Evolutionary conservation across 2,888 invertebrate genomes (phyloP).

Genomic region (Crocallis elinguaria): DNA sequence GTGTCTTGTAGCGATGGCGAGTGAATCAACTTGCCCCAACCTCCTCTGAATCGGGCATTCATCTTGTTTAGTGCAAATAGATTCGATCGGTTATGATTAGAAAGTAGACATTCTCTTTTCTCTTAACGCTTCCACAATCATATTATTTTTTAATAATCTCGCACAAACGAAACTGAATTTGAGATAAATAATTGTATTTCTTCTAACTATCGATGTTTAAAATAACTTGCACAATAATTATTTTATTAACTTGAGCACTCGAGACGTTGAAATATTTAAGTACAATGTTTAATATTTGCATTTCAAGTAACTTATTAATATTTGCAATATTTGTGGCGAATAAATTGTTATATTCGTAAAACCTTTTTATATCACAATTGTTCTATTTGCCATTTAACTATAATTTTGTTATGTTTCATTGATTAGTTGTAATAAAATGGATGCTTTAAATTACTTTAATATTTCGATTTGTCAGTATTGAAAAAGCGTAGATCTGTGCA

Average conservation of each 20-base stretch:
- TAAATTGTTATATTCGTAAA: slow-evolving; percentile 37
- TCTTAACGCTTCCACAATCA: slow-evolving; percentile 26
- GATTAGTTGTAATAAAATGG: slow-evolving; percentile 66
- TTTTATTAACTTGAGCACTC: slow-evolving; percentile 30
- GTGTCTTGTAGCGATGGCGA: slow-evolving; percentile 11
- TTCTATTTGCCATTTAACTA: slow-evolving; percentile 61
- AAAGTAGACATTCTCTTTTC: slow-evolving; percentile 14
- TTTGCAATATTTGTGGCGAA: slow-evolving; percentile 26
- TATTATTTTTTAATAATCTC: slow-evolving; percentile 17
- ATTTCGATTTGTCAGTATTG: slow-evolving; percentile 75
- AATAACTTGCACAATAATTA: slow-evolving; percentile 33
- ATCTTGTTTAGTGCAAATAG: slow-evolving; percentile 23
- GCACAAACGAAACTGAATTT: slow-evolving; percentile 29
- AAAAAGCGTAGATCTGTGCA: slow-evolving; percentile 21
- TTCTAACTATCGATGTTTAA: slow-evolving; percentile 18
- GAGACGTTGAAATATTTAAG: slow-evolving; percentile 29
- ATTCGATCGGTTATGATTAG: slow-evolving; percentile 9
- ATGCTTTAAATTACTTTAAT: slow-evolving; percentile 78
- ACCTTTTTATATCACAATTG: slow-evolving; percentile 49
- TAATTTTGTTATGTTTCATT: slow-evolving; percentile 71
- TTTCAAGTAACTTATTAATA: slow-evolving; percentile 37
- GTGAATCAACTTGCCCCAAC: slow-evolving; percentile 18
- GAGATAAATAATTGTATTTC: not conserved
- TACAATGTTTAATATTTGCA: slow-evolving; percentile 40
- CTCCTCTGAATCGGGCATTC: slow-evolving; percentile 18